Evolutionary conservation across 2,797 vertebrate species (phyloP), one percentile per base, ranked within the genome.

Genomic region (Sciurus vulgaris): DNA sequence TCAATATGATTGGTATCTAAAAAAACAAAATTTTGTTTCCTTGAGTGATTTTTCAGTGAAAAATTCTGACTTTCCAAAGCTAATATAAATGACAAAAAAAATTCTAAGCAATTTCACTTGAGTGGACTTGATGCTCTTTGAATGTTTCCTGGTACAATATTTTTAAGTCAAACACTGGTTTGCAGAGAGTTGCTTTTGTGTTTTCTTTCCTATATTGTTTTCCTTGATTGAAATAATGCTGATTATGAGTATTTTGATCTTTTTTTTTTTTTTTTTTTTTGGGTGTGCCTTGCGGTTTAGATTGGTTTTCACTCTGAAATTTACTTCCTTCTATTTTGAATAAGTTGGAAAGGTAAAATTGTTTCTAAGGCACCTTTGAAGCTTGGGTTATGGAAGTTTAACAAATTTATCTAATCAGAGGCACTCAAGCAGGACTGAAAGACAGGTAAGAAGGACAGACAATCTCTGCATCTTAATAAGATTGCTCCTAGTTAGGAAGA

Each of bases 141-240:
- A 93, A 33, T 69, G 13, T 67, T 82, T 81, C 11, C 13, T 86
- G 6, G 77, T 70, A 47, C 78, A 51, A 65, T 86, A 77, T 38
- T 86, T 83, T 89, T 28, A 63, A 89, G 38, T 89, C 7, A 93
- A 94, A 28, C 89, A 78, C 63, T 65, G 2, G 82, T 41, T 82
- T 93, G 76, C 69, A 86, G n/a, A 86, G 82, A 54, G 11, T 44
- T 91, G 17, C 15, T 51, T 77, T 85, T 83, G 20, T 67, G 7
- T 63, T 26, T 76, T 72, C 13, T 84, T 28, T 93, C 12, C 35
- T 79, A 30, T 86, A 91, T 13, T 18, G 0, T 79, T 95, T 93
- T 65, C 24, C 74, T 59, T 84, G 14, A 86, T 79, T 91, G 91
- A 93, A 86, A 70, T 86, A 89, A 61, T 86, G 7, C 12, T 70